Evolutionary conservation across 2,113 vertebrate genomes (phyloP), one percentile per base, ranked within the genome.

Genomic region (Toxostoma redivivum): DNA sequence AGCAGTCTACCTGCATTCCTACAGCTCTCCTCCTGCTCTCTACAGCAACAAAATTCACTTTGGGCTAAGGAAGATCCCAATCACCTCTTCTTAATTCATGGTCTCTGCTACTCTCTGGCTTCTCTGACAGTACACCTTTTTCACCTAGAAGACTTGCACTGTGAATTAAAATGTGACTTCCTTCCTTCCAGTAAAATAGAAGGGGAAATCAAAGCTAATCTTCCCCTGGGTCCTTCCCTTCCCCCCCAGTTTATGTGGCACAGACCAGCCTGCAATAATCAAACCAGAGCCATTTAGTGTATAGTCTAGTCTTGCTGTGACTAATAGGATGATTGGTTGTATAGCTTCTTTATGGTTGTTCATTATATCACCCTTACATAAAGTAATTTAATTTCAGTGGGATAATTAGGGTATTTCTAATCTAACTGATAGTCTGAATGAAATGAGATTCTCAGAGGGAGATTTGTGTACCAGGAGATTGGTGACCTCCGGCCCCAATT

Each of bases 381-480:
- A 98, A 98, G 98, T 98, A 98, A 98, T 98, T 98, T 98, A 98
- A 98, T 98, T 98, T 98, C 98, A 98, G 98, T 97, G 97, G 97
- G 98, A 98, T 98, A 98, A 98, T 98, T 98, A 98, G 98, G 97
- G 98, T 98, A 98, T 98, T 98, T 98, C 98, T 98, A 98, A 98
- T 98, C 97, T 98, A 98, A 98, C 98, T 98, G 98, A 98, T 98
- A 98, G 98, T 98, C 98, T 98, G 98, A 98, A 98, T 98, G 98
- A 98, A 98, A 98, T 98, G 97, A 98, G 98, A 98, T 98, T 98
- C 98, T 98, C 97, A 85, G 91, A 98, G 97, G 97, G 96, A 98
- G 97, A 98, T 98, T 97, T 98, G 97, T 98, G 93, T 98, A 97
- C 96, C 96, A 92, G 97, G 97, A 98, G 97, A 98, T 94, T 95